Evolutionary conservation across 2,888 invertebrate species (phyloP).

Genomic region (Tetramorium bicarinatum): DNA sequence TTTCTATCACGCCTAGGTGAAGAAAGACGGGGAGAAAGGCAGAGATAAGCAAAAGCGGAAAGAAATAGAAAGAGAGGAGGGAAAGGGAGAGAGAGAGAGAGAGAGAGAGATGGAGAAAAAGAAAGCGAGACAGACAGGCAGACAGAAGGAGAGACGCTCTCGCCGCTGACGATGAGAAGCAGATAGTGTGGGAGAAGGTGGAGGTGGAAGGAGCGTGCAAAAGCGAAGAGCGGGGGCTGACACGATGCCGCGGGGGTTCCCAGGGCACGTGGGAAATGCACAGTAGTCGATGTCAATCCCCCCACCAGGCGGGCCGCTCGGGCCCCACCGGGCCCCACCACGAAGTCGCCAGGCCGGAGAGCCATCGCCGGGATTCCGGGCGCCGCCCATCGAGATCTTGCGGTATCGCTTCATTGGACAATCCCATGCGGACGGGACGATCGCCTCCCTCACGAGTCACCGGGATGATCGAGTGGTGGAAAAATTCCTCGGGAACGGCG

Average conservation of each 20-base stretch:
- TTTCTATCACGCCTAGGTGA: slow-evolving; percentile 55
- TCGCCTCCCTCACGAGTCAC: slow-evolving; percentile 78
- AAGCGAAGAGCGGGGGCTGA: slow-evolving; percentile 85
- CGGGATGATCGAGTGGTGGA: slow-evolving; percentile 74
- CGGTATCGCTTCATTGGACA: slow-evolving; percentile 81
- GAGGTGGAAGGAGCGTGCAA: slow-evolving; percentile 73
- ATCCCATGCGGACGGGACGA: slow-evolving; percentile 69
- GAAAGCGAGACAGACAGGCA: slow-evolving; percentile 33
- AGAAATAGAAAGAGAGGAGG: slow-evolving; percentile 24
- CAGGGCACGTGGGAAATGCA: slow-evolving; percentile 89
- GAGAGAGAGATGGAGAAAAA: slow-evolving; percentile 31
- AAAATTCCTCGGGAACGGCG: slow-evolving; percentile 71
- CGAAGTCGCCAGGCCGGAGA: slow-evolving; percentile 68
- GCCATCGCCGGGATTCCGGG: slow-evolving; percentile 69
- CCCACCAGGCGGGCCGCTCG: slow-evolving; percentile 77
- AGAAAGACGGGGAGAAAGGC: slow-evolving; percentile 21
- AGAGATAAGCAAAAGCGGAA: slow-evolving; percentile 49
- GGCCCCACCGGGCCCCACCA: slow-evolving; percentile 60
- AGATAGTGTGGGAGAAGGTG: slow-evolving; percentile 70
- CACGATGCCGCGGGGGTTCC: slow-evolving; percentile 87
- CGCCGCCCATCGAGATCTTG: slow-evolving; percentile 82
- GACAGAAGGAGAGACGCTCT: slow-evolving; percentile 53
- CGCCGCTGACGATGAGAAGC: slow-evolving; percentile 63
- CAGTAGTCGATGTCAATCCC: slow-evolving; percentile 88
- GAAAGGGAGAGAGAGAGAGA: slow-evolving; percentile 32